Conservation (phyloP, 2,113 vertebrate genomes). For the Vireo altiloquus region DNA sequence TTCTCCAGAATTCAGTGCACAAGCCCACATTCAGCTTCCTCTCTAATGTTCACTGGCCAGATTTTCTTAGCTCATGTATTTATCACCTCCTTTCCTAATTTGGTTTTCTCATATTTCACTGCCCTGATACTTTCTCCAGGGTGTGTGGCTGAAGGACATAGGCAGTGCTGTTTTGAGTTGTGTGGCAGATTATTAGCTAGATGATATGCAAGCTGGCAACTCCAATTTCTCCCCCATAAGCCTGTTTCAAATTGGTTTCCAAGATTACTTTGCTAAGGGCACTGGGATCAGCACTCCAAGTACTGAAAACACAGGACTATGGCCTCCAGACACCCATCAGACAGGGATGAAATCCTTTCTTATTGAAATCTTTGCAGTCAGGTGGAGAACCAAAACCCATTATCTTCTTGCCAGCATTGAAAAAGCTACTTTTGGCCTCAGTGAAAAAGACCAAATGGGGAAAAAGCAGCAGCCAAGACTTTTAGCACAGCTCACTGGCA, state of each 20-base stretch:
- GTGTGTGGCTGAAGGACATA: not conserved
- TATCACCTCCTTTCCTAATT: not conserved
- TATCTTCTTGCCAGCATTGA: not conserved
- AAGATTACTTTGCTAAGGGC: not conserved
- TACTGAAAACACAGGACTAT: not conserved
- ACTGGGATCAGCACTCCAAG: not conserved
- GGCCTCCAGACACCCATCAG: not conserved
- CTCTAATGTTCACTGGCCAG: not conserved
- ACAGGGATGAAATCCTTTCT: not conserved
- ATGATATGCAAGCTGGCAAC: not conserved
- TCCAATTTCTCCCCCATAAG: not conserved
- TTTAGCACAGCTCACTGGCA: constrained; percentile 10
- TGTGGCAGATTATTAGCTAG: not conserved
- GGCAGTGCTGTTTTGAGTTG: not conserved
- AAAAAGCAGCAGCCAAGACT: constrained; percentile 20
- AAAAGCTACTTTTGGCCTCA: constrained; percentile 1
- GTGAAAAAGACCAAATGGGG: constrained; percentile 19
- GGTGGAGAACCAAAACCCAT: constrained; percentile 6
- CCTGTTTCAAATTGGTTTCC: not conserved
- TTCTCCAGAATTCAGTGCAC: not conserved
- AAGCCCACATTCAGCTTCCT: not conserved
- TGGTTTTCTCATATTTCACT: not conserved
- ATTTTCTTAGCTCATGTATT: not conserved
- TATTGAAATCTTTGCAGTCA: not conserved
- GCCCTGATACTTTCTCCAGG: not conserved